These are phyloP conservation scores for Drosophila ezoana DNA, from an alignment of 2,888 invertebrate species.

Conservation along the genomic window DNA sequence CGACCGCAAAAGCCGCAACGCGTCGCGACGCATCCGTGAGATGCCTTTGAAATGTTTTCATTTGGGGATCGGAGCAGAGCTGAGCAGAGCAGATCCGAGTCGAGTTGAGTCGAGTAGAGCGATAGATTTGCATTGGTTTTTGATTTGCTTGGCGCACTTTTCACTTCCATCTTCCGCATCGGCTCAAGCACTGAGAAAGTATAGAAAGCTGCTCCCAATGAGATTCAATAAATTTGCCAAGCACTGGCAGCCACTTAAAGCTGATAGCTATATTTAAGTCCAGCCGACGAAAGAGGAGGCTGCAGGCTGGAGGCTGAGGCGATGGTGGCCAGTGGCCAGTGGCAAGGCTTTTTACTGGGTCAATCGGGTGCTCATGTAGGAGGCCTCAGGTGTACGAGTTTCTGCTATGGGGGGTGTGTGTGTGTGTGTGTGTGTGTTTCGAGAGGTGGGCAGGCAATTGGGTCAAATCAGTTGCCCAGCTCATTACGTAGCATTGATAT, in stretches of 20 bases:
- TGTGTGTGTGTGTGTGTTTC: conserved; percentile 16
- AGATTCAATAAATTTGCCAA: conserved; percentile 74
- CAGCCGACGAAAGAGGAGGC: conserved; percentile 18
- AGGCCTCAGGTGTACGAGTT: conserved; percentile 31
- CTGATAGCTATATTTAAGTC: conserved; percentile 79
- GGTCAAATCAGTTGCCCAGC: conserved; percentile 61
- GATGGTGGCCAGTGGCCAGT: conserved; percentile 21
- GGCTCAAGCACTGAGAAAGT: conserved; percentile 48
- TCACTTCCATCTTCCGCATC: conserved; percentile 61
- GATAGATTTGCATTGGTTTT: conserved; percentile 48
- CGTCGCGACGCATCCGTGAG: conserved; percentile 69
- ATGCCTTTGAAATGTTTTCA: conserved; percentile 76
- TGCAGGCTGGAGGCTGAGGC: not conserved
- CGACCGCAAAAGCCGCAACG: conserved; percentile 69
- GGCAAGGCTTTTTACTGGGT: conserved; percentile 70
- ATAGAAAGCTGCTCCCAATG: conserved; percentile 68
- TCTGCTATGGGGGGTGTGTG: not conserved
- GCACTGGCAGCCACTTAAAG: conserved; percentile 73
- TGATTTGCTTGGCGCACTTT: conserved; percentile 46
- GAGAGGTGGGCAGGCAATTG: conserved; percentile 48
- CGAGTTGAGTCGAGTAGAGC: not conserved
- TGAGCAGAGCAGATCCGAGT: conserved; percentile 5
- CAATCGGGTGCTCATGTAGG: conserved; percentile 51
- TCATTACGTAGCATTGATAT: conserved; percentile 56
- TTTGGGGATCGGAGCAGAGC: not conserved